Conservation (phyloP, 1,140 invertebrate genomes). For the Apis cerana region DNA sequence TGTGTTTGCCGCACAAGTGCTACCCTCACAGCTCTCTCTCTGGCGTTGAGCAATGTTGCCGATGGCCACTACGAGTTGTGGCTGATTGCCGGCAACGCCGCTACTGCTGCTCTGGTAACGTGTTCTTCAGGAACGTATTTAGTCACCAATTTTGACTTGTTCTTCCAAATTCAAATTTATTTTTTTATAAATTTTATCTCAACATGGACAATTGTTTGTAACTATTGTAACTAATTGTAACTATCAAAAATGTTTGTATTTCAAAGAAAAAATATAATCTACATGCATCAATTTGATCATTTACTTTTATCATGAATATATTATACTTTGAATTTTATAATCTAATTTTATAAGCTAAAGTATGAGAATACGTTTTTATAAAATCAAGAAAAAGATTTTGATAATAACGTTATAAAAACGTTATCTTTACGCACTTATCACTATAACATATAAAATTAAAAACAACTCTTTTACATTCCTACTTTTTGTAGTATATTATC, state of each 20-base stretch:
- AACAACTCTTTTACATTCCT: neutral
- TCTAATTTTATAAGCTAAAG: neutral
- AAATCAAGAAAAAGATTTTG: neutral
- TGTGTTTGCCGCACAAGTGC: conserved; percentile 73
- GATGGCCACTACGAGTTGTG: conserved; percentile 42
- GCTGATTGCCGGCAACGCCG: conserved; percentile 58
- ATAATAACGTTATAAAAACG: neutral
- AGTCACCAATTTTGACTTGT: neutral
- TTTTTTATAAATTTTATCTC: neutral
- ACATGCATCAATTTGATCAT: too few relatives aligned
- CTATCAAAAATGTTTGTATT: neutral
- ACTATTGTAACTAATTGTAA: neutral
- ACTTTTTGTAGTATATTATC: conserved; percentile 37
- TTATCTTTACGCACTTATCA: neutral
- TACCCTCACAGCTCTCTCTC: conserved; percentile 53
- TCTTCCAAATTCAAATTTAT: neutral
- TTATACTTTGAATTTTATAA: neutral
- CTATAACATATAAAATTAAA: too few relatives aligned
- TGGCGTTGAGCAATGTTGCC: conserved; percentile 67
- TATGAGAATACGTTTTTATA: neutral
- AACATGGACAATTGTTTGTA: too few relatives aligned
- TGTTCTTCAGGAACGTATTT: conserved; percentile 30
- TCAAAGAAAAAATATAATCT: too few relatives aligned
- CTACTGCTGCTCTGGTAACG: conserved; percentile 46
- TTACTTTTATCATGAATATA: neutral